phyloP scores from a whole-genome alignment of 2,113 vertebrate genomes.

The Microcebus murinus region DNA sequence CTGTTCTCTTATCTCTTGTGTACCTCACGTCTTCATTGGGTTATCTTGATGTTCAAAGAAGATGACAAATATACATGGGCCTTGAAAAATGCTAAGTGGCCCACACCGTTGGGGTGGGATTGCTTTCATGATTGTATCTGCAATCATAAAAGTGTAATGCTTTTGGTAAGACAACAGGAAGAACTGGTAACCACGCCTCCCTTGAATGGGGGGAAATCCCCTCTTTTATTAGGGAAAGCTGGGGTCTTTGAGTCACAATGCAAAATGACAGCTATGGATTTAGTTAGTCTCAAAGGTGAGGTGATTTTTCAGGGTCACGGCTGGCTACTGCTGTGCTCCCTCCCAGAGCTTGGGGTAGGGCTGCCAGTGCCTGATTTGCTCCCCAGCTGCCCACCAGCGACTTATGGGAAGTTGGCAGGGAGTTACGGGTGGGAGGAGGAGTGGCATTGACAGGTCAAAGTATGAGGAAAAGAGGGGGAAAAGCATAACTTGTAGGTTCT shows the following conservation, averaged over 20 bases:
- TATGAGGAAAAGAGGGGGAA: neutral
- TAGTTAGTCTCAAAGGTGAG: conserved; percentile 32
- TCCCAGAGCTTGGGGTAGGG: neutral
- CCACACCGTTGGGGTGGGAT: neutral
- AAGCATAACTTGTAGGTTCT: neutral
- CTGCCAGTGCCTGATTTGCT: neutral
- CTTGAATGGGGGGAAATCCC: neutral
- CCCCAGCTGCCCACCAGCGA: neutral
- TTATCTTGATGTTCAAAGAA: neutral
- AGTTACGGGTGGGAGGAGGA: neutral
- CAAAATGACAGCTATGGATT: neutral
- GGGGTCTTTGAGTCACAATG: neutral
- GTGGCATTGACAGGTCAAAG: neutral
- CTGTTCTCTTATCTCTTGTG: neutral
- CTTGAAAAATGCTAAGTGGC: neutral
- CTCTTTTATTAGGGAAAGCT: conserved; percentile 44
- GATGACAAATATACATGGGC: neutral
- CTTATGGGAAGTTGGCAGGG: neutral
- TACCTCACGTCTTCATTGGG: neutral
- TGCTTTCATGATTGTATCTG: neutral
- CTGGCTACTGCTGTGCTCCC: neutral
- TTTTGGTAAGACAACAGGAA: neutral
- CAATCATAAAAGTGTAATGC: neutral
- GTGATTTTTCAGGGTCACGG: neutral
- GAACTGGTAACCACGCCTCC: neutral